phyloP scores from a whole-genome alignment of 2,113 vertebrate genomes.

The Cryptomyrus ogoouensis region DNA sequence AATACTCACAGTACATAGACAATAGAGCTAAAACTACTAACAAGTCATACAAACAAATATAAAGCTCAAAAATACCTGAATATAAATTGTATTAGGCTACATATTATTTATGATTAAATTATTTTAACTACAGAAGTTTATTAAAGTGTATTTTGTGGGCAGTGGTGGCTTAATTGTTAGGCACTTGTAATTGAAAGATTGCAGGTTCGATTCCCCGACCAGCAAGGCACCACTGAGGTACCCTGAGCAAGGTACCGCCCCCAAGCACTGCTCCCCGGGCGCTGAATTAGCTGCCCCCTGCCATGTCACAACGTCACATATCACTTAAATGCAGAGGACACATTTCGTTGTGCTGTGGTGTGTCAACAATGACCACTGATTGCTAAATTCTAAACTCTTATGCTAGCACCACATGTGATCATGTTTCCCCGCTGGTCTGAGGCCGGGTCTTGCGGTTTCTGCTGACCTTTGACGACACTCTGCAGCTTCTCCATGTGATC shows the following conservation, averaged over 20 bases:
- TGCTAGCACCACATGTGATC: background rate
- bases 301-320: too few species aligned
- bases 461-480: conserved; percentile 80
- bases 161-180: too few species aligned
- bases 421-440: background rate
- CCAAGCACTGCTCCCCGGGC: too few species aligned
- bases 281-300: too few species aligned
- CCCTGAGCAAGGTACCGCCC: too few species aligned
- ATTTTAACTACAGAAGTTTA: background rate
- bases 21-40: background rate
- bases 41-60: background rate
- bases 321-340: too few species aligned
- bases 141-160: background rate
- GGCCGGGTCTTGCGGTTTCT: background rate
- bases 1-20: background rate
- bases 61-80: background rate
- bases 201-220: too few species aligned
- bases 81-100: background rate
- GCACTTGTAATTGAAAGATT: too few species aligned
- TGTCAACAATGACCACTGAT: too few species aligned
- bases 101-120: background rate
- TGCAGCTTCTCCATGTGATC: conserved; percentile 86
- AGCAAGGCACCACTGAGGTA: too few species aligned
- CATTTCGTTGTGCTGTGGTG: too few species aligned
- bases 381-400: background rate